Percentiles rank a stretch among this genome's conserved stretches.
These are phyloP conservation scores for Chymomyza procnemis DNA, from an alignment of 2,888 invertebrate genomes.

Conservation along the genomic window DNA sequence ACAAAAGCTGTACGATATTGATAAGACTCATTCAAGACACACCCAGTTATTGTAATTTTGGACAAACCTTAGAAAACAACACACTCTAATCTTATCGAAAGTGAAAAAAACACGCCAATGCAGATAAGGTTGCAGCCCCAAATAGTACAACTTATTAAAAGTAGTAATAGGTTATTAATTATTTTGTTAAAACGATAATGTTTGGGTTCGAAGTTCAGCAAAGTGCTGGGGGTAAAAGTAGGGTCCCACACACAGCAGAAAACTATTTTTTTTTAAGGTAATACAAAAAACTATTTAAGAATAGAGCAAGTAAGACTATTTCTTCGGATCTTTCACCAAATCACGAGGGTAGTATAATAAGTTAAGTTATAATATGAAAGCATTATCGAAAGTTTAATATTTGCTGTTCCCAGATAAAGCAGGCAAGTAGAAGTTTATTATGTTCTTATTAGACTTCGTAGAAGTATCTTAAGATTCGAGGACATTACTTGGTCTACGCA, in stretches of 20 bases:
- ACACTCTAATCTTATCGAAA: neutral
- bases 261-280: neutral
- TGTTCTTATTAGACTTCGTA: too few relatives aligned
- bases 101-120: neutral
- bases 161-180: neutral
- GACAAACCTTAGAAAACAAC: conserved; percentile 11
- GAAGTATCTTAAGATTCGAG: too few relatives aligned
- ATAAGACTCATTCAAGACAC: conserved; percentile 8
- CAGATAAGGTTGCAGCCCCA: neutral
- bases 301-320: too few relatives aligned
- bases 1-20: conserved; percentile 8
- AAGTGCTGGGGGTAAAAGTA: neutral
- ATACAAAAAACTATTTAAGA: too few relatives aligned
- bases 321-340: too few relatives aligned
- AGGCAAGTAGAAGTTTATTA: too few relatives aligned
- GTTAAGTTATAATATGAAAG: too few relatives aligned
- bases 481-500: too few relatives aligned
- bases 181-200: neutral
- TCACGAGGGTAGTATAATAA: too few relatives aligned
- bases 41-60: conserved; percentile 32
- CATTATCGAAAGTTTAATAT: too few relatives aligned
- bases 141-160: neutral
- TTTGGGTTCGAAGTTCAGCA: neutral
- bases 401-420: too few relatives aligned
- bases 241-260: neutral